These are phyloP conservation scores for Todiramphus chloris DNA, from an alignment of 2,113 vertebrate genomes.

Conservation along the genomic window DNA sequence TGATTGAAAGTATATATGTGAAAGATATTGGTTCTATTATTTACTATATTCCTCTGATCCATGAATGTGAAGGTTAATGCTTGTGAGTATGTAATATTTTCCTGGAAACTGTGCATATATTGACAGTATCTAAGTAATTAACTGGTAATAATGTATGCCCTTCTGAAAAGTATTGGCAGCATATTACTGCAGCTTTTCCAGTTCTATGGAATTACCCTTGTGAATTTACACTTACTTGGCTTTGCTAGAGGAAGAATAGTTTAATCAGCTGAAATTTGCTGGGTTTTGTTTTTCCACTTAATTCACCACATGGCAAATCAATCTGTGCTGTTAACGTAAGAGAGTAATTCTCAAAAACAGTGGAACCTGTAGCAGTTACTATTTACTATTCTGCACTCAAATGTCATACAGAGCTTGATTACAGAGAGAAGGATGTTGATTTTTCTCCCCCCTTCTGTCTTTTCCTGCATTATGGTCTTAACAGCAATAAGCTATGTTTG, in stretches of 20 bases:
- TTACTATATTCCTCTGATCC: not conserved
- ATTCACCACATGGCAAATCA: conserved; percentile 6
- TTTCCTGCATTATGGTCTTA: not conserved
- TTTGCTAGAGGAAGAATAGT: not conserved
- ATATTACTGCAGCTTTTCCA: not conserved
- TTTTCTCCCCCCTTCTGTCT: not conserved
- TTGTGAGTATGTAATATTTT: not conserved
- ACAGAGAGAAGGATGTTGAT: not conserved
- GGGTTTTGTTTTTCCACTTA: not conserved
- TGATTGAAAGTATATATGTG: not conserved
- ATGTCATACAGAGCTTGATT: not conserved
- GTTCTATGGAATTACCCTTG: not conserved
- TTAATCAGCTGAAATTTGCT: not conserved
- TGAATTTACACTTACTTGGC: conserved; percentile 2
- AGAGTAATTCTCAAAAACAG: not conserved
- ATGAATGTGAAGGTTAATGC: not conserved
- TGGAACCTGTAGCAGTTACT: not conserved
- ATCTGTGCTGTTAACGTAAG: not conserved
- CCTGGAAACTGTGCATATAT: not conserved
- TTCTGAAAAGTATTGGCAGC: not conserved
- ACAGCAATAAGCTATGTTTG: not conserved
- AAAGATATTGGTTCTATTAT: not conserved
- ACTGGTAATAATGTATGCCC: not conserved
- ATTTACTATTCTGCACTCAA: not conserved
- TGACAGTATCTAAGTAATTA: not conserved